Conservation (phyloP, 1,140 invertebrate species). For the Glossosoma conforme region DNA sequence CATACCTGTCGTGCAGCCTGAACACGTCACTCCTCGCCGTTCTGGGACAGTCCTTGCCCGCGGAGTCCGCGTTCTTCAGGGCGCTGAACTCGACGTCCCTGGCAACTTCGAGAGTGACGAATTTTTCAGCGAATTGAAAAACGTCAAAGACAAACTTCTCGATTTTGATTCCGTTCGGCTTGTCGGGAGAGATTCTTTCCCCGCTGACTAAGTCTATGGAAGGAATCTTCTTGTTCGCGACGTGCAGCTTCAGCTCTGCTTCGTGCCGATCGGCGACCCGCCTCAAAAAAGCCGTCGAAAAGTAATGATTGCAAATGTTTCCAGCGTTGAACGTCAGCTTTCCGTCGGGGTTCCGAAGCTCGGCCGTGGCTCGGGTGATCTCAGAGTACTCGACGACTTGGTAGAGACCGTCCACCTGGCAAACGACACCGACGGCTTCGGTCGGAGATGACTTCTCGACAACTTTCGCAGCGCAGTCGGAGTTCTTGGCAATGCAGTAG, state of each 20-base stretch:
- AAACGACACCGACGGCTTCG: slow-evolving; percentile 94
- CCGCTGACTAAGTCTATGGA: slow-evolving; percentile 75
- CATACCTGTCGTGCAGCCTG: slow-evolving; percentile 76
- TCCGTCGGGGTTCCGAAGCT: slow-evolving; percentile 73
- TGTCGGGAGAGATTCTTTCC: slow-evolving; percentile 65
- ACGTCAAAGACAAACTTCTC: slow-evolving; percentile 99
- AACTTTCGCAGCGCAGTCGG: slow-evolving; percentile 95
- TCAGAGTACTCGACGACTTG: slow-evolving; percentile 98
- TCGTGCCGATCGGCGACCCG: slow-evolving; percentile 60
- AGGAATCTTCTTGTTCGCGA: slow-evolving; percentile 97
- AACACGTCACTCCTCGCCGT: slow-evolving; percentile 79
- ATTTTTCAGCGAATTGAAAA: slow-evolving; percentile 86
- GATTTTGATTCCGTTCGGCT: slow-evolving; percentile 95
- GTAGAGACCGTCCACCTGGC: slow-evolving; percentile 80
- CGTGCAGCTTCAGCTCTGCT: slow-evolving; percentile 78
- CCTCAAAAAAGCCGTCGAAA: slow-evolving; percentile 80
- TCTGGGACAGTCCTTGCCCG: slow-evolving; percentile 84
- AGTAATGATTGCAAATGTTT: slow-evolving; percentile 99
- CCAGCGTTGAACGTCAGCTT: slow-evolving; percentile 87
- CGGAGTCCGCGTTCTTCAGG: slow-evolving; percentile 87
- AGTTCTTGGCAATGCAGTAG: slow-evolving; percentile 82
- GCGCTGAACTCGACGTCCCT: slow-evolving; percentile 95
- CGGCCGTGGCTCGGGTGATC: slow-evolving; percentile 81
- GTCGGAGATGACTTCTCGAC: slow-evolving; percentile 87
- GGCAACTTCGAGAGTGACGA: slow-evolving; percentile 90